Evolutionary conservation across 2,888 invertebrate genomes (phyloP), one percentile per base, ranked within the genome.

Genomic region (Seira ritae): DNA sequence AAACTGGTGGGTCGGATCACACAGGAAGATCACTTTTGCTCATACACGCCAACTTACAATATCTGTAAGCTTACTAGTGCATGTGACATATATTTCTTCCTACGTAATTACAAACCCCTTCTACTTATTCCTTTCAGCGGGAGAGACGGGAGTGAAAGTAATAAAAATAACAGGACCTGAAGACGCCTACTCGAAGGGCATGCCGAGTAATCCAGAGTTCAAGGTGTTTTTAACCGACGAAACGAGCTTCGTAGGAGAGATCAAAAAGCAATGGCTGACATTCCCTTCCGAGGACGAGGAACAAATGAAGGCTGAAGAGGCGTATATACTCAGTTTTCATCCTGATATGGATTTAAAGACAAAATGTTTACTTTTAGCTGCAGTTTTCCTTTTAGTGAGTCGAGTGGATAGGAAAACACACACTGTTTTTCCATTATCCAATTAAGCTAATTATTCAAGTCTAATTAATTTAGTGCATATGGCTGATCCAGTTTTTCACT

Each of bases 261-360:
- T 86, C 70, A 80, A 65, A 65, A 85, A 80, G 69, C 86, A 86
- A 76, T 85, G 83, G 83, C 66, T 86, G 6, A 70, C 84, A 17
- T 86, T 86, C 62, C 81, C 84, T n/a, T 67, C 77, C 8, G 77
- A 81, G 15, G 76, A 77, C 22, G 80, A 77, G 23, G 80, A 84
- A 22, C 81, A 79, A 19, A 20, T 80, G 62, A 80, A 80, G 42
- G 83, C 86, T 0, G 84, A 86, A 46, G 86, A 86, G 73, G 84
- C 79, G 6, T 85, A 85, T 73, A 69, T 81, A 23, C 74, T 84
- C 46, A 82, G 80, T 69, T 86, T 86, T 70, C 86, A 86, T 55
- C 85, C 86, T 15, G 81, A 77, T 37, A 86, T 86, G 86, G 86
- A 86, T 70, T 68, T 86, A 22, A 83, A 85, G 71, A 86, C 84